These are phyloP conservation scores for Mellivora capensis DNA, from an alignment of 2,113 vertebrate species.

Conservation along the genomic window DNA sequence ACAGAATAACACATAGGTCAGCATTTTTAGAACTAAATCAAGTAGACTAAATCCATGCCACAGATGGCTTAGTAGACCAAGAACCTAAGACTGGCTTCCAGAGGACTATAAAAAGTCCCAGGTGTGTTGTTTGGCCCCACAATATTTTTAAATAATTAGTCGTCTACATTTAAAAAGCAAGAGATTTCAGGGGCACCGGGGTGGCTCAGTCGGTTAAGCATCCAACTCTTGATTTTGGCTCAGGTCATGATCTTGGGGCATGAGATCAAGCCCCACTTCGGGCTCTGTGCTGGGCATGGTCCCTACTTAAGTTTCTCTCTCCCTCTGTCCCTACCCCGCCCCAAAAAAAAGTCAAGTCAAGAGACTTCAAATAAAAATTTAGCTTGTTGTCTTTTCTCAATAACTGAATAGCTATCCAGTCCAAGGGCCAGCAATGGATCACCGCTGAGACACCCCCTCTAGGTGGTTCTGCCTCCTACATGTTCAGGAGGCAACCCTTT, in stretches of 20 bases:
- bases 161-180: neutral
- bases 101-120: neutral
- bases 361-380: neutral
- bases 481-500: neutral
- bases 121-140: neutral
- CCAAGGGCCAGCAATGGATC: neutral
- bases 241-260: neutral
- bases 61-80: neutral
- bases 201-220: neutral
- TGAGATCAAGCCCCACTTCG: neutral
- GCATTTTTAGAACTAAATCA: neutral
- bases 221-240: neutral
- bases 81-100: neutral
- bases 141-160: neutral
- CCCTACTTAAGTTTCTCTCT: neutral
- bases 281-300: neutral
- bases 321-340: no score
- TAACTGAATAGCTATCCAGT: neutral
- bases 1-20: neutral
- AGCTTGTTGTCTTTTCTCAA: neutral
- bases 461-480: neutral
- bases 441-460: fast-evolving
- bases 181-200: neutral
- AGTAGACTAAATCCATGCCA: neutral
- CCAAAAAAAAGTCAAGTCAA: neutral